Base-by-base conservation (phyloP, 1,140 invertebrate species). In the Hestina assimilis region DNA sequence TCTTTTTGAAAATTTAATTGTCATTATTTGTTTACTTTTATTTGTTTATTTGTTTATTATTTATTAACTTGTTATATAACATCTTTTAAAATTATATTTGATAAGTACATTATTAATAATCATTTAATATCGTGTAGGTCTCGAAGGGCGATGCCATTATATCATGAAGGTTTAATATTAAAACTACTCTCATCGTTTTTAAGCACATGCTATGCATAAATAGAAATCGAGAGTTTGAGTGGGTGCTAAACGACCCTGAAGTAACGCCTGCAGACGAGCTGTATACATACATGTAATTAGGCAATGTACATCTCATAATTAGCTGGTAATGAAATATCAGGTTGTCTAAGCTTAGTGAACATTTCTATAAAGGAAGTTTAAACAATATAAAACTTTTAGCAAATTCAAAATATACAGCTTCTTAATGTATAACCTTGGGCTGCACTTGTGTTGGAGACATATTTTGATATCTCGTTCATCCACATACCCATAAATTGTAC, bases 221-320 rank as follows among this genome's bases (percentile, higher is more conserved):
- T 35, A 48, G 45, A 48, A 48, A 48, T 48, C 45, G 45, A 48
- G 45, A 48, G 45, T 42, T 15, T 19, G 48, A 62, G 67, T 65
- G 47, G 62, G 67, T 53, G 62, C 57, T 35, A 31, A 48, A 21
- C 42, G 70, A 46, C 70, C 67, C 48, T 70, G 70, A 62, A 28
- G 29, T 21, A 12, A 53, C 56, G 69, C 60, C 59, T 46, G 28
- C 61, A 28, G 60, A 41, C 24, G 41, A 14, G 14, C 24, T 9
- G 17, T 33, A 19, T 55, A 29, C 11, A 45, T 35, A 14, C 40
- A 35, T 28, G 20, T 7, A 8, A 35, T 56, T 41, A 29, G 24
- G 43, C 21, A 56, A 56, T 45, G 28, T 40, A 15, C 40, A 9
- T 12, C 31, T 26, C 38, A n/a, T 19, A 7, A 19, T 17, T 8